Percentiles rank a stretch among this genome's conserved stretches.
Conservation (phyloP, 2,113 vertebrate species). For the Dolichotis patagonum region DNA sequence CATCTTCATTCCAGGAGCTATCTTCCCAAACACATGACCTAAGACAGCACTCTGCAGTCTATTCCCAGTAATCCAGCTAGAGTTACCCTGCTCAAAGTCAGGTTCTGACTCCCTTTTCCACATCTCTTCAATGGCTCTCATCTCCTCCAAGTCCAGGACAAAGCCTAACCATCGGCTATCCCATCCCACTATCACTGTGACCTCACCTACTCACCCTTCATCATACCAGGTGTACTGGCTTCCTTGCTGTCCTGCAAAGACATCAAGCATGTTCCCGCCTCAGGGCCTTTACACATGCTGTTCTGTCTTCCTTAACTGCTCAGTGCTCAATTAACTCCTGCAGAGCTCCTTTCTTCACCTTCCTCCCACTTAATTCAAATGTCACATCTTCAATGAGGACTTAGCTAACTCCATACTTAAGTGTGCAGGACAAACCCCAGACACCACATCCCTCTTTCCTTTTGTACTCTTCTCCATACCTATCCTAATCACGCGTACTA, state of each 20-base stretch:
- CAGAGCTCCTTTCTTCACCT: background rate
- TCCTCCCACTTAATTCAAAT: background rate
- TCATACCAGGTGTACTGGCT: background rate
- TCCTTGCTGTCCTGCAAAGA: background rate
- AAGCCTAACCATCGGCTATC: background rate
- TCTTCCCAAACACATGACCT: background rate
- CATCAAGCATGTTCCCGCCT: background rate
- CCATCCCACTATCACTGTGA: background rate
- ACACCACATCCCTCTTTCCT: background rate
- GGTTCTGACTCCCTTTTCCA: background rate
- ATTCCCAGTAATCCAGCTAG: background rate
- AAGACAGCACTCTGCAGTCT: background rate
- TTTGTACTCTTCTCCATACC: background rate
- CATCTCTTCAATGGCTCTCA: background rate
- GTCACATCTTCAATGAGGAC: background rate
- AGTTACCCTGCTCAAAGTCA: background rate
- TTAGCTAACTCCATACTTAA: no score
- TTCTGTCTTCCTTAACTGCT: background rate
- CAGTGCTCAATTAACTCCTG: background rate
- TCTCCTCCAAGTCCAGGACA: background rate
- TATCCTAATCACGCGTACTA: background rate
- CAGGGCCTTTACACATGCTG: background rate
- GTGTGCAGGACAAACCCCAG: no score
- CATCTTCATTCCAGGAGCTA: background rate
- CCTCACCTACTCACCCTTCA: rapidly evolving